These are phyloP conservation scores for Euwallacea fornicatus DNA, from an alignment of 1,140 invertebrate species.

Conservation along the genomic window DNA sequence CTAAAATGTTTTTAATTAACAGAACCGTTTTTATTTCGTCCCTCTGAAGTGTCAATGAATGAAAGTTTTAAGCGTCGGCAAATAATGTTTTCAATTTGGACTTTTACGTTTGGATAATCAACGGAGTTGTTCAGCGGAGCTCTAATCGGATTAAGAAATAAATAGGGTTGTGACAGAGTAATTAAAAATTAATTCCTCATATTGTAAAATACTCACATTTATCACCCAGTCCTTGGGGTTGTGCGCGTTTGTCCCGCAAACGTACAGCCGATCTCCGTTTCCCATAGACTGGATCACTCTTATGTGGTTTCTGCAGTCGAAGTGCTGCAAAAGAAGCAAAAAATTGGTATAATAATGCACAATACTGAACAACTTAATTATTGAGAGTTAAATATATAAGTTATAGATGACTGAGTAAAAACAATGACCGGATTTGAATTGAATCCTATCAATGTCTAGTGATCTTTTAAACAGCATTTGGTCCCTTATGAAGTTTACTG, in stretches of 20 bases:
- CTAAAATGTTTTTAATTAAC: constrained; percentile 5
- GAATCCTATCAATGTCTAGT: too few species aligned
- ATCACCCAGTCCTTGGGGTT: constrained; percentile 83
- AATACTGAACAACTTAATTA: neutral
- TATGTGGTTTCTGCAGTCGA: constrained; percentile 83
- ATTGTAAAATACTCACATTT: constrained; percentile 44
- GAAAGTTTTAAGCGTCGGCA: constrained; percentile 1
- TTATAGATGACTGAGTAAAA: too few species aligned
- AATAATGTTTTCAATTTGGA: neutral
- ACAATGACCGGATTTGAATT: too few species aligned
- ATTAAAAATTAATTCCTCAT: neutral
- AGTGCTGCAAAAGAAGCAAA: constrained; percentile 64
- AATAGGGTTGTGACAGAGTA: neutral
- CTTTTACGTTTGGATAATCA: neutral
- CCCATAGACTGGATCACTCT: constrained; percentile 80
- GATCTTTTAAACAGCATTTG: too few species aligned
- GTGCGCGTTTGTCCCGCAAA: constrained; percentile 86
- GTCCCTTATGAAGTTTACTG: too few species aligned
- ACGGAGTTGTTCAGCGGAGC: neutral
- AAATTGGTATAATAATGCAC: constrained; percentile 2
- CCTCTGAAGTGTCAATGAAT: neutral
- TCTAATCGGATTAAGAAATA: constrained; percentile 2
- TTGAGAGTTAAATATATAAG: neutral
- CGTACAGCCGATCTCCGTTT: constrained; percentile 74
- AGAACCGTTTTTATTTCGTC: neutral